Base-by-base conservation (phyloP, 2,888 invertebrate species). In the Eupelmus urozonus region DNA sequence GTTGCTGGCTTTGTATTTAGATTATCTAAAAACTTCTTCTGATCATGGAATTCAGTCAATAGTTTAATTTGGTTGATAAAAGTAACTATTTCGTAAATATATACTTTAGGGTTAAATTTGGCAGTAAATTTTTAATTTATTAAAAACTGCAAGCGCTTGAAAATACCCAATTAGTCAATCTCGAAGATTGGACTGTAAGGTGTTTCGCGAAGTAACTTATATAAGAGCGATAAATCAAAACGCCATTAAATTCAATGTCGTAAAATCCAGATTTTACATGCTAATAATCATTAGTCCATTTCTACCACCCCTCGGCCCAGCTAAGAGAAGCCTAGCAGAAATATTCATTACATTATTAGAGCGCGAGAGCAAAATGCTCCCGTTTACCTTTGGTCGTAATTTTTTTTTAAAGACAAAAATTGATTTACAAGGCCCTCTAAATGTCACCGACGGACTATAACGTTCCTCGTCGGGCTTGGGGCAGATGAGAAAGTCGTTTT, bases 381-480 rank as follows among this genome's bases (percentile, higher is more conserved):
- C 5, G 45, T 59, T 20, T 59, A 27, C 13, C 42, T 49, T 11
- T 49, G 11, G 3, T 49, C 13, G 49, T n/a, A n/a, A 53, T 59
- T 29, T 11, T 70, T 80, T 78, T 78, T 74, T 51, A 67, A 23
- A 5, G 23, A 18, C 66, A 69, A 76, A 84, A 84, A 85, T 84
- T 85, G 83, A 84, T 85, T 85, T 84, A 84, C 76, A 60, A 49
- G 70, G 42, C 20, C 29, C 67, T 53, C 45, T 72, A 63, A 78
- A 75, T 69, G 65, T 62, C 72, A 71, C 70, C 34, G 60, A 25
- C 11, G 13, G 60, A 42, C 70, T 70, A 70, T 34, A 34, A 45
- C 59, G 34, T 34, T 34, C 34, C 9, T 34, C 34, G 34, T 34
- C 34, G 34, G 34, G 34, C 45, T 45, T 18, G 3, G 11, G 25